These are phyloP conservation scores for Ommatoiulus sabulosus DNA, from an alignment of 2,888 invertebrate genomes.

Conservation along the genomic window DNA sequence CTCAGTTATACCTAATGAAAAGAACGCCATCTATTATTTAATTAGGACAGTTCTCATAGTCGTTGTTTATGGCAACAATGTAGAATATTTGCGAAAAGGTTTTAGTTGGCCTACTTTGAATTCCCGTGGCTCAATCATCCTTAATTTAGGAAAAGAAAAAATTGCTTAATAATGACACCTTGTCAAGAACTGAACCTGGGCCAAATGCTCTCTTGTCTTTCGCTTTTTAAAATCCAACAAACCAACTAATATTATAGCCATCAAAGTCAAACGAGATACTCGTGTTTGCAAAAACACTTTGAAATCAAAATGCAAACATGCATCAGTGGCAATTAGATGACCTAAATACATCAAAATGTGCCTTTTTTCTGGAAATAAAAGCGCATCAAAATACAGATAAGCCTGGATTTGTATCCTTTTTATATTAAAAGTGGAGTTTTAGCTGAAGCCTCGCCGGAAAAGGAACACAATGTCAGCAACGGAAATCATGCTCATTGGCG, in stretches of 20 bases:
- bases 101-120: not conserved
- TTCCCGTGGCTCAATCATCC: not conserved
- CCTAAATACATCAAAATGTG: slow-evolving; percentile 28
- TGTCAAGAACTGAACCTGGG: not conserved
- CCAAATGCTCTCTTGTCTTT: not conserved
- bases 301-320: not conserved
- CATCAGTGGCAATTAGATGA: slow-evolving; percentile 11
- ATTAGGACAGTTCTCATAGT: not conserved
- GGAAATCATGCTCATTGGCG: slow-evolving; percentile 31
- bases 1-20: not conserved
- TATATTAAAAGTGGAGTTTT: slow-evolving; percentile 21
- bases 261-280: not conserved
- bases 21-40: slow-evolving; percentile 26
- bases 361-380: not conserved
- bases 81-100: not conserved
- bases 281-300: not conserved
- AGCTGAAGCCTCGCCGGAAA: slow-evolving; percentile 27
- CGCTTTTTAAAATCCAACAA: not conserved
- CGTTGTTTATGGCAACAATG: not conserved
- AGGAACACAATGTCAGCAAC: slow-evolving; percentile 15
- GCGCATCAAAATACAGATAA: not conserved
- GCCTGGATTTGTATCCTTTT: slow-evolving; percentile 30
- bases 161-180: not conserved
- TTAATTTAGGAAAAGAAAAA: not conserved
- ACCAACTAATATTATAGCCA: not conserved